Evolutionary conservation across 2,888 invertebrate genomes (phyloP), one percentile per base, ranked within the genome.

Genomic region (Callyntrura guangdongensis): DNA sequence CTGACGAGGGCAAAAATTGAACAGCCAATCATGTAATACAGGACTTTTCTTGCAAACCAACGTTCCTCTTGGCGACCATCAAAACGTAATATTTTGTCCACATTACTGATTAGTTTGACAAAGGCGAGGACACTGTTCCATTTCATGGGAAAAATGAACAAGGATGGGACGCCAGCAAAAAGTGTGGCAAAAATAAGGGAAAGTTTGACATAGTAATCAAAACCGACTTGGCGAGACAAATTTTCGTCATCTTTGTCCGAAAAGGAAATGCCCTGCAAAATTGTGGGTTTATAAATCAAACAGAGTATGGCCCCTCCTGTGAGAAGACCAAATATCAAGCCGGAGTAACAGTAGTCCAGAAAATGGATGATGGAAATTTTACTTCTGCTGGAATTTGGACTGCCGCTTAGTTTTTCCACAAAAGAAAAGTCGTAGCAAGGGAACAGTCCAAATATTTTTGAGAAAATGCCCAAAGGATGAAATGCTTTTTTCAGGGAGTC

Each of bases 71-170:
- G 47, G 9, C 89, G 56, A n/a, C 91, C 93, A 77, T 92, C 92
- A 72, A 93, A 93, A 61, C 84, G 61, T 4, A 93, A 72, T 45
- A 93, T 92, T 91, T 93, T 92, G 59, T 93, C 93, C 22, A 93
- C 47, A 64, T 89, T 89, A 0, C 59, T 69, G 86, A 93, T 92
- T 69, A 92, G 91, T 22, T 89, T 79, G 61, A 93, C 83, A 59
- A 92, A 93, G n/a, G 64, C 25, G 5, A 93, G 74, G 5, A 93
- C 59, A 11, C 64, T 47, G 12, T 64, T 83, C 86, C 89, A 90
- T 27, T 86, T 91, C 20, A 61, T 82, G 5, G 93, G 93, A 59
- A 93, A 93, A n/a, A 93, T 90, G 81, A 93, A 92, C 1, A 93
- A 84, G 49, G 92, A 91, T 86, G 85, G 91, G 5, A 92, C 77